Percentiles rank a stretch among this genome's conserved stretches.
These are phyloP conservation scores for Chymomyza amoena DNA, from an alignment of 2,888 invertebrate species.

Conservation along the genomic window DNA sequence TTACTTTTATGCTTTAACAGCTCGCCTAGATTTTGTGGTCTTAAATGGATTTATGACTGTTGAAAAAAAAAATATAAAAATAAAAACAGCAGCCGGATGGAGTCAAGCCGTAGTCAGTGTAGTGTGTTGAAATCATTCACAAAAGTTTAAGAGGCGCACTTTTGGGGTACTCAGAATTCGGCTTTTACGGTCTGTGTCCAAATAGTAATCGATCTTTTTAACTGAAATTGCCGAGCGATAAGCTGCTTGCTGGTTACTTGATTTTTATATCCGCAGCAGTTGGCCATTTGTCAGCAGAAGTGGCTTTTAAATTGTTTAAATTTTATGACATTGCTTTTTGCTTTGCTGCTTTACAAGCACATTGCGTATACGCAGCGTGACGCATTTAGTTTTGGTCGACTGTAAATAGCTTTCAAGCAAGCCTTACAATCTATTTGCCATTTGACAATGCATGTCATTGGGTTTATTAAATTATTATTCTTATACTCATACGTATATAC, in stretches of 20 bases:
- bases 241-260: conserved; percentile 29
- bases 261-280: conserved; percentile 25
- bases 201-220: conserved; percentile 53
- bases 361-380: conserved; percentile 39
- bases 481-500: background rate
- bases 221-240: conserved; percentile 33
- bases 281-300: background rate
- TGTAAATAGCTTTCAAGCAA: background rate
- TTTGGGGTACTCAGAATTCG: too few species aligned
- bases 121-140: background rate
- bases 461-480: background rate
- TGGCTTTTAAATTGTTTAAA: background rate
- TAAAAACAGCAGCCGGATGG: background rate
- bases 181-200: conserved; percentile 21
- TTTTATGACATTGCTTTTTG: conserved; percentile 2
- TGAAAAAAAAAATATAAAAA: background rate
- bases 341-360: conserved; percentile 24
- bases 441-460: conserved; percentile 20
- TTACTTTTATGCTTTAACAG: conserved; percentile 19
- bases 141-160: background rate
- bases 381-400: background rate
- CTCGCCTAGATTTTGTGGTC: conserved; percentile 46
- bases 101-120: background rate
- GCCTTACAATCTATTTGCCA: background rate
- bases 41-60: conserved; percentile 51